These are phyloP conservation scores for Pterostichus madidus DNA, from an alignment of 2,888 invertebrate species.

Conservation along the genomic window DNA sequence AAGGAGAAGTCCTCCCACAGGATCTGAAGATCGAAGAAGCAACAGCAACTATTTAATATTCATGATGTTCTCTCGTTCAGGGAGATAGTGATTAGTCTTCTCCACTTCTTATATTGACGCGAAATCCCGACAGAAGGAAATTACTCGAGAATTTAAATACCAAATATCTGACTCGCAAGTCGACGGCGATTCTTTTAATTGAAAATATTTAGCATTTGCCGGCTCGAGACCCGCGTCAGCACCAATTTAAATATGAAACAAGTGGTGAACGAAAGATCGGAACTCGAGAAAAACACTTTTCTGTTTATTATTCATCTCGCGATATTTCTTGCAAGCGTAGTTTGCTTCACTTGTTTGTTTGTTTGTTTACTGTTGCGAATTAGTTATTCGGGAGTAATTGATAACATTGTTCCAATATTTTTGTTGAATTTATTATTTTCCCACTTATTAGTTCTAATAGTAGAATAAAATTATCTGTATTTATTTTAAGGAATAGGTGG, in stretches of 20 bases:
- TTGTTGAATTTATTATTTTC: too few species aligned
- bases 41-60: conserved; percentile 40
- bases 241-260: conserved; percentile 49
- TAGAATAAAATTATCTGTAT: too few species aligned
- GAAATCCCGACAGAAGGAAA: conserved; percentile 34
- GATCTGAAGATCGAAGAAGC: not conserved
- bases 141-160: conserved; percentile 60
- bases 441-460: too few species aligned
- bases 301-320: conserved; percentile 50
- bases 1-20: too few species aligned
- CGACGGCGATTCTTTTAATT: conserved; percentile 56
- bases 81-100: conserved; percentile 49
- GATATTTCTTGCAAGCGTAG: conserved; percentile 24
- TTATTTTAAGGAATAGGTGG: too few species aligned
- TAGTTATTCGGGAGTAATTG: not conserved
- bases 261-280: conserved; percentile 1
- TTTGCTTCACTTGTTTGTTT: conserved; percentile 31
- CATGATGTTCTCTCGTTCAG: conserved; percentile 29
- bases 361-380: conserved; percentile 18
- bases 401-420: not conserved
- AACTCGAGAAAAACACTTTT: conserved; percentile 28
- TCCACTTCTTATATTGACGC: conserved; percentile 57
- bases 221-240: conserved; percentile 11
- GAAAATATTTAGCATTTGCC: conserved; percentile 52
- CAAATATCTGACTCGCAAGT: conserved; percentile 44